These are phyloP conservation scores for Anorthoa munda DNA, from an alignment of 2,888 invertebrate species.

Conservation along the genomic window DNA sequence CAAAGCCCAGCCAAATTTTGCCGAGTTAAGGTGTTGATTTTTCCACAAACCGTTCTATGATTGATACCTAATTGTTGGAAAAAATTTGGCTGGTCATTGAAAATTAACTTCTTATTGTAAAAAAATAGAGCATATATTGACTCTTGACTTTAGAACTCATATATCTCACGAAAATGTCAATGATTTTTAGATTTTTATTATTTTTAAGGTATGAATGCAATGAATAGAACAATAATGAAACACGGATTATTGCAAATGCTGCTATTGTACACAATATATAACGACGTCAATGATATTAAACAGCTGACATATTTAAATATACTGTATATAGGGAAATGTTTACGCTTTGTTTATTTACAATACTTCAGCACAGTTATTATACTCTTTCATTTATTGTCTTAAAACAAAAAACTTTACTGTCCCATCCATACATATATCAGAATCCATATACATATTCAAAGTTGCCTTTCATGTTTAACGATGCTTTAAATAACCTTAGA, in stretches of 20 bases:
- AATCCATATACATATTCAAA: constrained; percentile 67
- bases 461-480: constrained; percentile 78
- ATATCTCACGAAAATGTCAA: background rate
- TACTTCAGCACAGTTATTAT: background rate
- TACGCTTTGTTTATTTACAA: background rate
- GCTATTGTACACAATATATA: background rate
- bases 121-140: background rate
- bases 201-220: background rate
- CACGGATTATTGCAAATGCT: constrained; percentile 3
- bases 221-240: background rate
- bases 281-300: background rate
- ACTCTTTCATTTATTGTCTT: constrained; percentile 4
- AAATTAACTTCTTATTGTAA: too few species aligned
- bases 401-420: constrained; percentile 41
- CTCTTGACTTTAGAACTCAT: background rate
- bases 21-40: too few species aligned
- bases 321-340: background rate
- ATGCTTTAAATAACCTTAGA: constrained; percentile 77
- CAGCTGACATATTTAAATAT: constrained; percentile 16
- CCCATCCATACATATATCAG: constrained; percentile 41
- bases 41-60: too few species aligned
- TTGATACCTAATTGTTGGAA: too few species aligned
- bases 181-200: background rate
- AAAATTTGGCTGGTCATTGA: too few species aligned
- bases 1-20: too few species aligned